Conservation (phyloP, 2,113 vertebrate genomes). For the Lipophrys pholis region DNA sequence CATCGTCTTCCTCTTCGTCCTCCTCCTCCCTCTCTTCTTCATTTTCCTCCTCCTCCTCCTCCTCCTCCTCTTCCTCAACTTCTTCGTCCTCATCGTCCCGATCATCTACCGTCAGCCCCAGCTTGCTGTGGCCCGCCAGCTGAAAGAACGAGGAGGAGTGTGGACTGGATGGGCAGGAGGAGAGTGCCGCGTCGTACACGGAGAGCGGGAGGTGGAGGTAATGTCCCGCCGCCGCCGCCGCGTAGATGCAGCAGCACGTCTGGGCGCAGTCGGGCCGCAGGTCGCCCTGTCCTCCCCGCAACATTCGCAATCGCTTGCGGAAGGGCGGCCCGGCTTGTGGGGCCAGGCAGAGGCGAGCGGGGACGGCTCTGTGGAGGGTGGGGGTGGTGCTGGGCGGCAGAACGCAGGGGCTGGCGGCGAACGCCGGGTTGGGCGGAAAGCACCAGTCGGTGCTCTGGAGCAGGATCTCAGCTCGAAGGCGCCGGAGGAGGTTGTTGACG, state of each 20-base stretch:
- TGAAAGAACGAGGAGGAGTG: slow-evolving; percentile 74
- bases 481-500: slow-evolving; percentile 95
- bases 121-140: slow-evolving; percentile 74
- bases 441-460: slow-evolving; percentile 94
- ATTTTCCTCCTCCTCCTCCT: slow-evolving; percentile 68
- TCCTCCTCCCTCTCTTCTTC: slow-evolving; percentile 53
- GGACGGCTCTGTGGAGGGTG: slow-evolving; percentile 69
- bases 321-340: slow-evolving; percentile 88
- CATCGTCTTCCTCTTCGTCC: slow-evolving; percentile 34
- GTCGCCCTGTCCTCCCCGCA: slow-evolving; percentile 82
- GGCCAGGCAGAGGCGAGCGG: slow-evolving; percentile 86
- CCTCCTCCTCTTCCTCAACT: slow-evolving; percentile 83
- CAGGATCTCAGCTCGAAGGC: slow-evolving; percentile 92
- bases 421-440: slow-evolving; percentile 81
- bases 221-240: slow-evolving; percentile 85
- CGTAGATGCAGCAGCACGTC: slow-evolving; percentile 94
- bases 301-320: slow-evolving; percentile 91
- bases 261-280: slow-evolving; percentile 86
- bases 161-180: slow-evolving; percentile 71
- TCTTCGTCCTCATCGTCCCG: slow-evolving; percentile 75
- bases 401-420: slow-evolving; percentile 45
- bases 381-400: slow-evolving; percentile 48
- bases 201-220: slow-evolving; percentile 92
- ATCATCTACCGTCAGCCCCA: slow-evolving; percentile 78
- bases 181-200: slow-evolving; percentile 82